A percentile compares a stretch with the other conserved stretches of the same genome.
phyloP scores from a whole-genome alignment of 2,113 vertebrate species.

The Scomber scombrus region DNA sequence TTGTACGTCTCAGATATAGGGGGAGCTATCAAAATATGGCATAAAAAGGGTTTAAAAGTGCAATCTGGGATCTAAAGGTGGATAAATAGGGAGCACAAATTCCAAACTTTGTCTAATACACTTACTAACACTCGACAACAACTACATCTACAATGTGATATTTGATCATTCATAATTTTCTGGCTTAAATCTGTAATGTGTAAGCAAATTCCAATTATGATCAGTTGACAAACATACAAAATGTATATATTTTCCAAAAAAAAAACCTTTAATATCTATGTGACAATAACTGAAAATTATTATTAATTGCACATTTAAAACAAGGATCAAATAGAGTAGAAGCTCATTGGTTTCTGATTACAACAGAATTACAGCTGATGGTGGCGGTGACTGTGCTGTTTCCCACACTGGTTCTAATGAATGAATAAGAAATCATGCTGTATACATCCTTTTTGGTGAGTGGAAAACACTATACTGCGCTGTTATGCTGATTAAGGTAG shows the following conservation, averaged over 20 bases:
- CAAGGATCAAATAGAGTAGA: slow-evolving; percentile 13
- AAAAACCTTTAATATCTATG: not conserved
- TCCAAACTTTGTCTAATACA: slow-evolving; percentile 1
- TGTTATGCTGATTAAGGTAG: slow-evolving; percentile 77
- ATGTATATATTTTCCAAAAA: not conserved
- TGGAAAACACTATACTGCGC: slow-evolving; percentile 66
- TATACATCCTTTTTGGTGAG: slow-evolving; percentile 51
- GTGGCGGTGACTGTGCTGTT: not conserved
- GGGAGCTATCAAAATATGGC: not conserved
- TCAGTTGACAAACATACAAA: no score
- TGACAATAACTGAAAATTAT: slow-evolving; percentile 10
- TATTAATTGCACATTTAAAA: slow-evolving; percentile 34
- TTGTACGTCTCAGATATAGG: not conserved
- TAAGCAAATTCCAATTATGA: no score
- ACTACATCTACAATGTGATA: slow-evolving; percentile 1
- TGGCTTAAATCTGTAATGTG: no score
- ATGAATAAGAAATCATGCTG: slow-evolving; percentile 51
- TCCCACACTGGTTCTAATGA: slow-evolving; percentile 30
- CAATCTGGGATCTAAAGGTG: not conserved
- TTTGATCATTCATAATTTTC: not conserved
- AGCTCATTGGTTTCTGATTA: slow-evolving; percentile 50
- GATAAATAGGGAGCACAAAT: not conserved
- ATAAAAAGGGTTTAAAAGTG: not conserved
- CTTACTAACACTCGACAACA: not conserved
- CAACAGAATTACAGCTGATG: slow-evolving; percentile 38